phyloP scores from a whole-genome alignment of 2,797 vertebrate species.

The Melanotaenia boesemani region DNA sequence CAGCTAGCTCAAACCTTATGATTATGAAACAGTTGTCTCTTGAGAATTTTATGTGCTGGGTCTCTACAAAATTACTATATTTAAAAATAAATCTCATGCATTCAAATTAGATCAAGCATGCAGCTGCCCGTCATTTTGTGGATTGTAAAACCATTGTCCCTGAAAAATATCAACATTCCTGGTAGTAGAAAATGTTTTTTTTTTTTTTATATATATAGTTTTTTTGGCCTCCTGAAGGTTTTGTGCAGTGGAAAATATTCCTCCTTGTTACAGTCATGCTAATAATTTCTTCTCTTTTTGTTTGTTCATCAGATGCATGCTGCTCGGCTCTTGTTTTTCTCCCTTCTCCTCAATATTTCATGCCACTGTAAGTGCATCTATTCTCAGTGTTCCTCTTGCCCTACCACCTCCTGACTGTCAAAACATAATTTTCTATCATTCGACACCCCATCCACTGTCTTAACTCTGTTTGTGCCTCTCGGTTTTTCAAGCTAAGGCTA shows the following conservation, averaged over 20 bases:
- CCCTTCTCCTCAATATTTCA: constrained; percentile 79
- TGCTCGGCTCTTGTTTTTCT: constrained; percentile 65
- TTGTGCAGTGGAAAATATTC: constrained; percentile 28
- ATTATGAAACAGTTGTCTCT: neutral
- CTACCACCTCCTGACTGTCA: constrained; percentile 71
- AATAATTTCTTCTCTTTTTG: constrained; percentile 63
- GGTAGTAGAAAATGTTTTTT: neutral
- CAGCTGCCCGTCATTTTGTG: neutral
- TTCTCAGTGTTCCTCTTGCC: constrained; percentile 66
- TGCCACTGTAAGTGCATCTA: constrained; percentile 77
- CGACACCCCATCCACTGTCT: constrained; percentile 52
- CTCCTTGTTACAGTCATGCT: constrained; percentile 49
- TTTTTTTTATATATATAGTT: constrained; percentile 3
- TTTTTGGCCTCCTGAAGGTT: constrained; percentile 34
- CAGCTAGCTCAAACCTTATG: neutral
- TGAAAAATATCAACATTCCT: constrained; percentile 5
- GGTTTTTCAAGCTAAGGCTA: constrained; percentile 24
- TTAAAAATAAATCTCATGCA: neutral
- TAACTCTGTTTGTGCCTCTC: constrained; percentile 33
- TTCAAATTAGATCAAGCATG: neutral
- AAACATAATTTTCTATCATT: constrained; percentile 74
- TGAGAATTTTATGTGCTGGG: neutral
- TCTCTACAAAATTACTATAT: neutral
- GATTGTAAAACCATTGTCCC: neutral
- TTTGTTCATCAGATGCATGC: constrained; percentile 75